Conservation (phyloP, 2,113 vertebrate species). For the Sinocyclocheilus rhinocerous region DNA sequence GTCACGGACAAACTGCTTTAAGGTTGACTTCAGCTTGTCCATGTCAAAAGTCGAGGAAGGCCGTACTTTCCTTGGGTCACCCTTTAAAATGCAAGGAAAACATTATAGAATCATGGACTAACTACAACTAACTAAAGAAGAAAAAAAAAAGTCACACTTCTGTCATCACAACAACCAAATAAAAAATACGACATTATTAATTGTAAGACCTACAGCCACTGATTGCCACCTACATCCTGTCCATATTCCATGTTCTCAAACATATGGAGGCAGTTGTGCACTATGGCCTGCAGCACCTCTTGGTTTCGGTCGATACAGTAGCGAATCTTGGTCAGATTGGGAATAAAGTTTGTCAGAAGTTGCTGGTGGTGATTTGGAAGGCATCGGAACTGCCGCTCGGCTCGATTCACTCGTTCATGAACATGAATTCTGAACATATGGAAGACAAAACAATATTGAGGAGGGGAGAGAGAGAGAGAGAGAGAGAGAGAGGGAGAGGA, state of each 20-base stretch:
- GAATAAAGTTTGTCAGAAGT: slow-evolving; percentile 86
- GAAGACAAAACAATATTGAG: neutral
- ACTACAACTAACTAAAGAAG: neutral
- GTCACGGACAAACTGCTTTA: slow-evolving; percentile 98
- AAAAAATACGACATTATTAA: slow-evolving; percentile 2
- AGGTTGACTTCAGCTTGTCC: slow-evolving; percentile 98
- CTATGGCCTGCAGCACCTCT: slow-evolving; percentile 86
- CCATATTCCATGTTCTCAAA: slow-evolving; percentile 98
- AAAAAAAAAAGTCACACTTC: neutral
- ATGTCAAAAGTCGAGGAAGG: slow-evolving; percentile 97
- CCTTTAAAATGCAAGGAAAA: slow-evolving; percentile 52
- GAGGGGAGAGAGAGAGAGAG: neutral
- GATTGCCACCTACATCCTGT: slow-evolving; percentile 83
- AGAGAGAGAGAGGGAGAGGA: no score
- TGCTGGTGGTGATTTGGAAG: slow-evolving; percentile 85
- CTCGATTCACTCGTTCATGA: slow-evolving; percentile 91
- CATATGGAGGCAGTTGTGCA: slow-evolving; percentile 93
- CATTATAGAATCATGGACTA: neutral
- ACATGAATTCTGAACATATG: slow-evolving; percentile 82
- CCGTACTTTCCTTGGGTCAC: slow-evolving; percentile 77
- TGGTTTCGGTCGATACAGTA: slow-evolving; percentile 94
- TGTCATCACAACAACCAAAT: neutral
- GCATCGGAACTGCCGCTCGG: slow-evolving; percentile 89
- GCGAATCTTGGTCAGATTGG: slow-evolving; percentile 86
- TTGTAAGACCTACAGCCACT: slow-evolving; percentile 31